Base-by-base conservation (phyloP, 1,140 invertebrate species). In the Odontomachus brunneus region DNA sequence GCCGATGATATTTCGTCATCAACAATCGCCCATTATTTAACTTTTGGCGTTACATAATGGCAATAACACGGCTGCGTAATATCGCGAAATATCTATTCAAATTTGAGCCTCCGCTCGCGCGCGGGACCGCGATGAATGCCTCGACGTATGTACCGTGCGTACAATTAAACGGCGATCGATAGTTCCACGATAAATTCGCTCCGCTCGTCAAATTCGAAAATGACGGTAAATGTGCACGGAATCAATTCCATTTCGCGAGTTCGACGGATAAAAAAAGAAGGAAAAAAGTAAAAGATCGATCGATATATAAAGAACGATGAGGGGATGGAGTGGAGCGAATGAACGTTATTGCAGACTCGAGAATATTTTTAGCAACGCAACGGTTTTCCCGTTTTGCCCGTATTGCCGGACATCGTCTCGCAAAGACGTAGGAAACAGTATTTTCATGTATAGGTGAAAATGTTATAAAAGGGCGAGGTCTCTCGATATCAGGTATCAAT, bases 401-500 rank as follows among this genome's bases (percentile, higher is more conserved):
- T 53, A 19, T 49, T 74, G 51, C 19, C 59, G 19, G 57, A 51
- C 24, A 51, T 49, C 44, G 12, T 33, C 29, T 63, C 26, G 57
- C 26, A 24, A 74, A 51, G 14, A 74, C 44, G 49, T 19, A 44
- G 51, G 55, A 62, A 62, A 33, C 1, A 57, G 26, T n/a, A 44
- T 57, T 71, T 7, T 19, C 62, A 17, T 69, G 24, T 80, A 11
- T 7, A 80, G 51, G 33, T 80, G 75, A 71, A 80, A 71, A 80
- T 71, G 53, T 80, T 57, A 80, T 33, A 71, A 17, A n/a, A 57
- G 17, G 33, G 51, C 11, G 33, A 44, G 17, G 22, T 69, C 12
- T 80, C 22, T 80, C 75, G 33, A 78, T 78, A 78, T 78, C 63
- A 78, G 51, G 14, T 80, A 69, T 80, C 75, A 71, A 80, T 80